Evolutionary conservation across 2,113 vertebrate genomes (phyloP).

Genomic region (Mesocricetus auratus): DNA sequence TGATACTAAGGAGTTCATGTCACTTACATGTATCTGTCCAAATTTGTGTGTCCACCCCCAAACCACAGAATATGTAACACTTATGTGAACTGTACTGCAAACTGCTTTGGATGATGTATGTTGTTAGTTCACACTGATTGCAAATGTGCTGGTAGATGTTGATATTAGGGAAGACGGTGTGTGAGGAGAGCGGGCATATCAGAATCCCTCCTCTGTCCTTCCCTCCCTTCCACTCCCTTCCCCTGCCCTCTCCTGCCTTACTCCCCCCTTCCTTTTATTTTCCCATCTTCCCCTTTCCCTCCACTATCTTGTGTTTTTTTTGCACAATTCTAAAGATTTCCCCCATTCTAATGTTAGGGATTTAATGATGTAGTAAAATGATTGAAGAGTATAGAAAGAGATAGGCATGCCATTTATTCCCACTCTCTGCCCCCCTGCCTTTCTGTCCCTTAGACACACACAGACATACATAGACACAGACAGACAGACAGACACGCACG

Average conservation of each 20-base stretch:
- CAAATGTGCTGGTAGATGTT: background rate
- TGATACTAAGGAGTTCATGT: background rate
- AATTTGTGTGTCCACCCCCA: background rate
- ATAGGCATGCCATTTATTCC: background rate
- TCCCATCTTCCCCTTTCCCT: background rate
- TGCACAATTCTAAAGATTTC: background rate
- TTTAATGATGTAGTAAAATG: slow-evolving; percentile 41
- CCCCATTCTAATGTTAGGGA: background rate
- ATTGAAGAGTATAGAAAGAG: slow-evolving; percentile 29
- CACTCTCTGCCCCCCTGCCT: too few relatives aligned
- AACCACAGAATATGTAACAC: too few relatives aligned
- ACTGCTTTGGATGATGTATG: background rate
- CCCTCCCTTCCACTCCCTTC: background rate
- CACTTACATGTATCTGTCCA: background rate
- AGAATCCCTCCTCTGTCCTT: too few relatives aligned
- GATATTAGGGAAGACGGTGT: background rate
- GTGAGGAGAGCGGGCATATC: background rate
- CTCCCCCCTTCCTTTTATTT: background rate
- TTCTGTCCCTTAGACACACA: background rate
- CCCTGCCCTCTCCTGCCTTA: background rate
- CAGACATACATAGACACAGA: background rate
- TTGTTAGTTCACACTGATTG: background rate
- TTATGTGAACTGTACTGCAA: background rate
- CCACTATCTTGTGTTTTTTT: background rate
- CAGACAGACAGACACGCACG: background rate